Evolutionary conservation across 2,113 vertebrate genomes (phyloP).

Genomic region (human (Homo sapiens)): GRCh38 chr1:93799501-93800000

Average conservation of each 20-base stretch:
- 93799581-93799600: background rate
- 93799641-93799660: background rate
- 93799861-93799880: background rate
- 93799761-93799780: background rate
- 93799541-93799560: background rate
- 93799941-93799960: no score
- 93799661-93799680: background rate
- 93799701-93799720: background rate
- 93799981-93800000: no score
- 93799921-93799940: no score
- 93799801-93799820: background rate
- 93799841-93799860: background rate
- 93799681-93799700: background rate
- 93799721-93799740: background rate
- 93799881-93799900: background rate
- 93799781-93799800: background rate
- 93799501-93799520: background rate
- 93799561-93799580: background rate
- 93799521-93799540: background rate
- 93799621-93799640: background rate
- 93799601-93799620: background rate
- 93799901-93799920: background rate
- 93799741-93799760: background rate
- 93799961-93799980: no score
- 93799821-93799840: background rate